These are phyloP conservation scores for Drosophila setifemur DNA, from an alignment of 1,140 invertebrate species.

Conservation along the genomic window DNA sequence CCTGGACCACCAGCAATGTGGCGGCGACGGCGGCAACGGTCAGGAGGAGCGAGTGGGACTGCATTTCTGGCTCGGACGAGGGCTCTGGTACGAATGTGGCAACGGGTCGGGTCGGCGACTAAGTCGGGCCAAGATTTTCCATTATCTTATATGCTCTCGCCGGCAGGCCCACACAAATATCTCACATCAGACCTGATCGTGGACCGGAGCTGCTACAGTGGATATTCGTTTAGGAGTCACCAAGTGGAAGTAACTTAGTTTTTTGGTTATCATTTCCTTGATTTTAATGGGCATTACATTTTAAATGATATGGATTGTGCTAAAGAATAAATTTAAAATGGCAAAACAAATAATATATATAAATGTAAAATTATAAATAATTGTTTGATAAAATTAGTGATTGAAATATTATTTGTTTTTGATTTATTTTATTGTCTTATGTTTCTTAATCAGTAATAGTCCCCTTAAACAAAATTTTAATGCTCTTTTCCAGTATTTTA, in stretches of 20 bases:
- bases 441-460: no score
- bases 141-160: slow-evolving; percentile 62
- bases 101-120: slow-evolving; percentile 43
- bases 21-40: slow-evolving; percentile 22
- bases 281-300: no score
- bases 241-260: neutral
- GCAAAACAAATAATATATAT: no score
- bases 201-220: slow-evolving; percentile 11
- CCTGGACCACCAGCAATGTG: slow-evolving; percentile 44
- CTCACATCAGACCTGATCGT: slow-evolving; percentile 20
- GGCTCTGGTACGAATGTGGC: slow-evolving; percentile 63
- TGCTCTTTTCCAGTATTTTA: no score
- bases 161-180: slow-evolving; percentile 14
- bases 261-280: no score
- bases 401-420: no score
- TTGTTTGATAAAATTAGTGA: no score
- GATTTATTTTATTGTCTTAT: no score
- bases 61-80: slow-evolving; percentile 64
- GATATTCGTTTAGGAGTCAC: neutral
- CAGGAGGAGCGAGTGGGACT: slow-evolving; percentile 47
- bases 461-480: no score
- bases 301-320: no score
- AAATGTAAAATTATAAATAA: no score
- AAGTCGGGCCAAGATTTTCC: slow-evolving; percentile 61
- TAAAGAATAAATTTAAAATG: no score